A percentile compares a stretch with the other conserved stretches of the same genome.
Conservation (phyloP, 1,140 invertebrate species). For the Neodiprion pinetum region DNA sequence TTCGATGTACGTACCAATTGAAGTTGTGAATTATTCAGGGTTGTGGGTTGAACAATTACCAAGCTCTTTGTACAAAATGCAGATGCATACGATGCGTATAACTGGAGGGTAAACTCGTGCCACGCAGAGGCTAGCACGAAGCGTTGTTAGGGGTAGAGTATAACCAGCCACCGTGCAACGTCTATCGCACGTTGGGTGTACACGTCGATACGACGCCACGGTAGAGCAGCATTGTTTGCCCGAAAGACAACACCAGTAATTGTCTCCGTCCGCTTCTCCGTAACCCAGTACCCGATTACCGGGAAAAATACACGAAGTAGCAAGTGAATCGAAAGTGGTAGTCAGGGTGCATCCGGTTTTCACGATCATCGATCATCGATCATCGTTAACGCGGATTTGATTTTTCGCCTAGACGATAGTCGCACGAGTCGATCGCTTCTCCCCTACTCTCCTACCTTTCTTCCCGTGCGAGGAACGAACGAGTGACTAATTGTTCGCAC, state of each 20-base stretch:
- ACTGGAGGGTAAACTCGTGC: not conserved
- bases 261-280: not conserved
- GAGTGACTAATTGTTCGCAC: constrained; percentile 2
- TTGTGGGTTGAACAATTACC: not conserved
- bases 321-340: not conserved
- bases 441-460: too few species aligned
- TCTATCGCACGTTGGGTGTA: not conserved
- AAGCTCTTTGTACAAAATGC: not conserved
- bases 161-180: not conserved
- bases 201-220: not conserved
- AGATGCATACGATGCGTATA: not conserved
- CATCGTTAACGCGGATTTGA: too few species aligned
- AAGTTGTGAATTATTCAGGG: not conserved
- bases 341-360: not conserved
- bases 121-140: not conserved
- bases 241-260: constrained; percentile 16
- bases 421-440: too few species aligned
- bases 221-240: not conserved
- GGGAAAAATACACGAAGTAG: not conserved
- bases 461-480: too few species aligned
- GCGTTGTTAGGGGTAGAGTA: not conserved
- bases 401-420: too few species aligned
- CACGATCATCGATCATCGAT: too few species aligned
- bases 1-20: too few species aligned
- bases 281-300: not conserved